Percentiles rank a stretch among this genome's conserved stretches.
phyloP scores from a whole-genome alignment of 2,797 vertebrate species.

The Melanotaenia trifasciata region DNA sequence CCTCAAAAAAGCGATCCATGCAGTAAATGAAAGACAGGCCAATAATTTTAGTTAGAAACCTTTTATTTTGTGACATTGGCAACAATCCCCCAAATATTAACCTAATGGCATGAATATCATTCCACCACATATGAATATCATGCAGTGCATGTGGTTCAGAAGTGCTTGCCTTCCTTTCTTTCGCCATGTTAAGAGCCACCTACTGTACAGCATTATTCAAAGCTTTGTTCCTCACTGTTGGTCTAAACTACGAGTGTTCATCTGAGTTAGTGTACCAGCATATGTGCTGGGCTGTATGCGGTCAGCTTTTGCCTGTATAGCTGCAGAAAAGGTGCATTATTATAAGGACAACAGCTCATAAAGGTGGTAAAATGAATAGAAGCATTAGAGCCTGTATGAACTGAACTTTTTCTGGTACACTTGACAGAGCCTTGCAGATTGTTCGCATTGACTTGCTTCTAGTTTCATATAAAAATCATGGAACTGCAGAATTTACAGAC shows the following conservation, averaged over 20 bases:
- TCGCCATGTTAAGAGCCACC: conserved; percentile 33
- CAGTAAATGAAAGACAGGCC: not conserved
- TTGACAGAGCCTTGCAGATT: conserved; percentile 17
- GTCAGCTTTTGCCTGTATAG: conserved; percentile 36
- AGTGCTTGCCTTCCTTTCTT: conserved; percentile 25
- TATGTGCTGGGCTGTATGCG: conserved; percentile 26
- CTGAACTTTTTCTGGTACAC: conserved; percentile 16
- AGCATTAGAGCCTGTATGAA: conserved; percentile 1
- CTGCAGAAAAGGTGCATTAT: conserved; percentile 18
- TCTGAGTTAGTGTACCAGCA: conserved; percentile 50
- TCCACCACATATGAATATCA: not conserved
- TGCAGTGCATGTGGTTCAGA: not conserved
- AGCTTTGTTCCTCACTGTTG: conserved; percentile 31
- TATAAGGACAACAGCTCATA: conserved; percentile 17
- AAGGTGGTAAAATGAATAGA: conserved; percentile 34
- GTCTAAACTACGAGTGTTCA: conserved; percentile 17
- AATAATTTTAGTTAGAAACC: not conserved
- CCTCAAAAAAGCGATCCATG: not conserved
- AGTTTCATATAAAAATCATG: conserved; percentile 32
- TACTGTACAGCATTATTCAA: conserved; percentile 54
- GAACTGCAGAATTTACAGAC: conserved; percentile 20
- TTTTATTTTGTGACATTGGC: not conserved
- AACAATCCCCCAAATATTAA: not conserved
- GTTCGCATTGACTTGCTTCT: conserved; percentile 29
- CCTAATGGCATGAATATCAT: not conserved